Conservation (phyloP, 2,888 invertebrate genomes). For the Leptogaster cylindrica region DNA sequence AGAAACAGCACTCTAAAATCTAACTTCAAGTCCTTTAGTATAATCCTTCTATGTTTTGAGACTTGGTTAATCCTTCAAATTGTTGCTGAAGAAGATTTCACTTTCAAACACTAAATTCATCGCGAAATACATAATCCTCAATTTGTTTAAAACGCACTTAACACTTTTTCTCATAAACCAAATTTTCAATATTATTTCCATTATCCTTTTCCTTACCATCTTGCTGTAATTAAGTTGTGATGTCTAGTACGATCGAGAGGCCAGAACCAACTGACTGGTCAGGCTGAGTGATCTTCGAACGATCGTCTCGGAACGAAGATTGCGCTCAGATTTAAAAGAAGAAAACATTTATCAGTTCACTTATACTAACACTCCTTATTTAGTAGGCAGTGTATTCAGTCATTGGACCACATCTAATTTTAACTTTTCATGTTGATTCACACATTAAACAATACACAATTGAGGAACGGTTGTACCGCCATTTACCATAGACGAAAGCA, state of each 20-base stretch:
- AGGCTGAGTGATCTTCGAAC: conserved; percentile 53
- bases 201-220: conserved; percentile 58
- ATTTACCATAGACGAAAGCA: conserved; percentile 2
- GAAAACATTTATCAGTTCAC: conserved; percentile 45
- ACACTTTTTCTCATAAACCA: conserved; percentile 1
- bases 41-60: no score
- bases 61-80: no score
- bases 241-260: conserved; percentile 62
- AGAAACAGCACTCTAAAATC: no score
- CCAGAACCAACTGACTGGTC: conserved; percentile 62
- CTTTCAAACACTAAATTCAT: no score
- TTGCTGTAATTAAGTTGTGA: conserved; percentile 53
- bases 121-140: no score
- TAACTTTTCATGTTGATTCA: conserved; percentile 48
- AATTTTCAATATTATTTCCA: neutral
- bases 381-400: conserved; percentile 50
- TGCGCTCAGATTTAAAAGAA: conserved; percentile 19
- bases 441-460: conserved; percentile 35
- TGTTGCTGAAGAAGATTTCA: no score
- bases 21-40: no score
- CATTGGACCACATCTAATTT: conserved; percentile 55
- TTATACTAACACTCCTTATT: conserved; percentile 50
- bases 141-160: no score
- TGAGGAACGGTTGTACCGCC: conserved; percentile 26
- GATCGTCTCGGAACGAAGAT: conserved; percentile 39